Percentiles rank a stretch among this genome's conserved stretches.
These are phyloP conservation scores for Anabacerthia variegaticeps DNA, from an alignment of 2,797 vertebrate species.

Conservation along the genomic window DNA sequence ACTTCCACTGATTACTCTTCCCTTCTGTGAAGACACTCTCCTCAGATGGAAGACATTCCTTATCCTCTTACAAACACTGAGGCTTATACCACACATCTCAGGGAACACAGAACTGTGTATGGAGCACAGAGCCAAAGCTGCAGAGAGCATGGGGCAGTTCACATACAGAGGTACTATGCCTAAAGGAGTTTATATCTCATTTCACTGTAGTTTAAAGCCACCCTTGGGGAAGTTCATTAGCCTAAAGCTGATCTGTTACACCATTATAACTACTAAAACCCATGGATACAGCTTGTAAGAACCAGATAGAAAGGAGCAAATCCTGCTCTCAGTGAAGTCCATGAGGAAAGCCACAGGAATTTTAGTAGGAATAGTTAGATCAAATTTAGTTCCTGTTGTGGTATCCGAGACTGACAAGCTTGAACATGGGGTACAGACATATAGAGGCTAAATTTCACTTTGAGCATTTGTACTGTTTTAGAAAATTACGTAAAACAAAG, in stretches of 20 bases:
- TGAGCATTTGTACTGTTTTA: neutral
- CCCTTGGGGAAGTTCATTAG: neutral
- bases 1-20: neutral
- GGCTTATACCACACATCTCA: neutral
- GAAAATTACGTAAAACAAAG: neutral
- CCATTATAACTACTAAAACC: neutral
- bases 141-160: slow-evolving; percentile 24
- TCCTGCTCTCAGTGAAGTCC: neutral
- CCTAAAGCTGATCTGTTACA: neutral
- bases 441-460: neutral
- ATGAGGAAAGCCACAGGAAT: neutral
- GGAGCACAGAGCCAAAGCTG: slow-evolving; percentile 14
- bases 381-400: neutral
- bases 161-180: slow-evolving; percentile 5
- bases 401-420: neutral
- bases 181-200: neutral
- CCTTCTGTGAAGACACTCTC: neutral
- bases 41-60: neutral
- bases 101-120: neutral
- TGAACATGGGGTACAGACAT: neutral
- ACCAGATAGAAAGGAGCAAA: neutral
- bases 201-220: neutral
- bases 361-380: neutral
- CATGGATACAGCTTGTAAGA: rapidly evolving
- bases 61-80: slow-evolving; percentile 45